These are phyloP conservation scores for Philotrypesis tridentata DNA, from an alignment of 1,140 invertebrate genomes.

Conservation along the genomic window DNA sequence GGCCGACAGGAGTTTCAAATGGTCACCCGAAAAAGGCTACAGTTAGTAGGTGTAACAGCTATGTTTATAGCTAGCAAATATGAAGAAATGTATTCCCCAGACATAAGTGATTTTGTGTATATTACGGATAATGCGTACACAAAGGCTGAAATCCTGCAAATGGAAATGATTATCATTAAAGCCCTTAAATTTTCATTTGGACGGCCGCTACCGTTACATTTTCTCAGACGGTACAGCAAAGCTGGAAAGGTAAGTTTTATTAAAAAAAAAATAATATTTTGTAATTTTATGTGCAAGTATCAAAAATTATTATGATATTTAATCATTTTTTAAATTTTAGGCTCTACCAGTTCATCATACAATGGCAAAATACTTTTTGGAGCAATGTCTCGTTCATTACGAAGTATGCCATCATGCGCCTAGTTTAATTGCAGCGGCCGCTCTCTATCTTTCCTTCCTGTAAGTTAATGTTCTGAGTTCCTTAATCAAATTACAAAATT, in stretches of 20 bases:
- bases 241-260: constrained; percentile 77
- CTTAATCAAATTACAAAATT: not conserved
- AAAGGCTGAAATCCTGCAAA: constrained; percentile 85
- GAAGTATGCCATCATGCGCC: constrained; percentile 86
- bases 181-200: constrained; percentile 87
- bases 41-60: constrained; percentile 92
- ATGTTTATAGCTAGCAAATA: constrained; percentile 96
- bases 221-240: constrained; percentile 88
- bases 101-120: constrained; percentile 92
- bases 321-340: constrained; percentile 54
- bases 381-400: constrained; percentile 89
- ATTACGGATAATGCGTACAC: constrained; percentile 93
- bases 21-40: constrained; percentile 82
- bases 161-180: constrained; percentile 88
- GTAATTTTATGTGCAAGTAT: not conserved
- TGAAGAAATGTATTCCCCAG: constrained; percentile 94
- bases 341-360: constrained; percentile 83
- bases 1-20: constrained; percentile 71
- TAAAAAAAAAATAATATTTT: not conserved
- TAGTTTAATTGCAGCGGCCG: constrained; percentile 85
- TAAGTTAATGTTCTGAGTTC: constrained; percentile 56
- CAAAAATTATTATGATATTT: constrained; percentile 30
- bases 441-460: constrained; percentile 82
- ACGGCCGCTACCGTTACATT: constrained; percentile 89
- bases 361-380: constrained; percentile 94